These are phyloP conservation scores for Globodera ellingtonae DNA, from an alignment of 1,140 invertebrate genomes.

Conservation along the genomic window DNA sequence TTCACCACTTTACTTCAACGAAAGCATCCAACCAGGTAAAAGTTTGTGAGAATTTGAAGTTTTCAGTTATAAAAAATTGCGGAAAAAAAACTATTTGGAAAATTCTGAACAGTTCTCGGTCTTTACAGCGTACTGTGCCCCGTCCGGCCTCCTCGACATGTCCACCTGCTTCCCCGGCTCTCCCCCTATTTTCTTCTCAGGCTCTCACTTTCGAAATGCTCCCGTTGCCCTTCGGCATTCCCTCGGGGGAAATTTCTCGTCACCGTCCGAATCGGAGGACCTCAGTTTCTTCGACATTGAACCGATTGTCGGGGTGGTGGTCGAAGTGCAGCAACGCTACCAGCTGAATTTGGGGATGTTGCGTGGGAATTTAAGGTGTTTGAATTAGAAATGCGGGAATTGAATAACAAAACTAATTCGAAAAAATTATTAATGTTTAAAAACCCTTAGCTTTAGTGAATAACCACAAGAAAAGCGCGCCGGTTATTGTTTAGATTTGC, in stretches of 20 bases:
- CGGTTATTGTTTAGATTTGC: too few relatives aligned
- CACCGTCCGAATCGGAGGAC: conserved; percentile 41
- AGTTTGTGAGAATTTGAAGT: conserved; percentile 17
- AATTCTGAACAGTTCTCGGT: conserved; percentile 8
- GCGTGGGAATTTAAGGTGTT: conserved; percentile 51
- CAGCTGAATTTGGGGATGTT: conserved; percentile 63
- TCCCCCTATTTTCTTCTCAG: conserved; percentile 60
- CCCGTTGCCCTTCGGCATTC: conserved; percentile 40
- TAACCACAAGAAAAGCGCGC: too few relatives aligned
- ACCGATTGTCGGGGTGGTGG: conserved; percentile 56
- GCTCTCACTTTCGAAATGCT: conserved; percentile 58
- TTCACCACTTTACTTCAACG: conserved; percentile 54
- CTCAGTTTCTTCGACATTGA: conserved; percentile 58
- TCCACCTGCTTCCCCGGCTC: conserved; percentile 50
- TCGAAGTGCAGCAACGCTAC: conserved; percentile 49
- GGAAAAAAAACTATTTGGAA: too few relatives aligned
- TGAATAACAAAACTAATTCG: neutral
- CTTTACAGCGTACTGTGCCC: conserved; percentile 49
- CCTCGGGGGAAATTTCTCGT: conserved; percentile 43
- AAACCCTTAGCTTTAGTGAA: too few relatives aligned
- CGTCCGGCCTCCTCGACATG: conserved; percentile 57
- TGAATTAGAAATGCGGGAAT: conserved; percentile 12
- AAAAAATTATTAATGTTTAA: too few relatives aligned
- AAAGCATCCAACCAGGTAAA: conserved; percentile 49
- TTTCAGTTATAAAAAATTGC: conserved; percentile 23